Base-by-base conservation (phyloP, 1,140 invertebrate genomes). In the Sarcophaga bullata region DNA sequence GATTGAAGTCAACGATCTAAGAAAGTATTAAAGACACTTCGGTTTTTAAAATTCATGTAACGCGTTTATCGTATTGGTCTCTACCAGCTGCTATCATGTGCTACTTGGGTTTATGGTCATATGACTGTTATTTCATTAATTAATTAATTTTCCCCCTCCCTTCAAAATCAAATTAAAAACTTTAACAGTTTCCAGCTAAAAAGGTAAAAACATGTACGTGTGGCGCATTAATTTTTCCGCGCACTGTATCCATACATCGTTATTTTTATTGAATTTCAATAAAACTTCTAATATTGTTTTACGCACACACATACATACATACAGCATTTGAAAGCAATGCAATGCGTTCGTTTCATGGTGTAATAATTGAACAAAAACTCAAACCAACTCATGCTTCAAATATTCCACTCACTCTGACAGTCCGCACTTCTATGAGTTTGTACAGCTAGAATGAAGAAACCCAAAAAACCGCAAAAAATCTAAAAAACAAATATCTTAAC, bases 401-500 rank as follows among this genome's bases (percentile, higher is more conserved):
- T 68, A 68, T 25, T 19, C 62, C 1, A 68, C 17, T 68, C 62
- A 11, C 15, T 15, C 13, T n/a, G 15, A 58, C 15, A 13, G 15
- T n/a, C 54, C 15, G 7, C 13, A 58, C 4, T 68, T 25, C 19
- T 7, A 68, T 9, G 19, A n/a, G 10, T 19, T 10, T 2, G 19
- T 68, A 6, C 17, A 19, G 5, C 19, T 25, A n/a, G 54, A 13
- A 58, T n/a, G 3, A 68, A 68, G 62, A 68, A 68, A 68, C 17
- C 17, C 54, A 13, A 58, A 68, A 19, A 68, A 68, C 62, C 62
- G 17, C 62, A 68, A 68, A 68, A 68, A 68, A 25, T 8, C 19
- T 19, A 58, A 58, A 58, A 58, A 58, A 58, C 54, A 58, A n/a
- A 58, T n/a, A 58, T 58, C 54, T 58, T 58, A 68, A 68, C n/a